Conservation (phyloP, 2,797 vertebrate genomes). For the Malurus splendens region DNA sequence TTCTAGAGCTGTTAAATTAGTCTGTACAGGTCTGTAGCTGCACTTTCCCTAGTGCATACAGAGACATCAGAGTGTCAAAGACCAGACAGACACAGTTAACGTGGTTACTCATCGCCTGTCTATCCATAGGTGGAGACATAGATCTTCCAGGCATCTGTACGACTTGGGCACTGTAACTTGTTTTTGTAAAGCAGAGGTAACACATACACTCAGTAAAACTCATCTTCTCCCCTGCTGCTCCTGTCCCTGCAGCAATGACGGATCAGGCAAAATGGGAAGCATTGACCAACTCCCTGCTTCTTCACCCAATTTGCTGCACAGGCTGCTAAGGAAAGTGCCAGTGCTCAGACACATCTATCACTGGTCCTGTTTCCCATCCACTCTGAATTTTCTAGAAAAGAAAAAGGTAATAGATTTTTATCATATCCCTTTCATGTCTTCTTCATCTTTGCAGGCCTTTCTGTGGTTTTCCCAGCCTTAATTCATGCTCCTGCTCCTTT, state of each 20-base stretch:
- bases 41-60: not conserved
- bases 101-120: not conserved
- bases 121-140: slow-evolving; percentile 16
- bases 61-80: not conserved
- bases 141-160: not conserved
- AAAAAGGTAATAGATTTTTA: not conserved
- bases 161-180: not conserved
- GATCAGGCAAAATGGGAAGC: not conserved
- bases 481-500: not conserved
- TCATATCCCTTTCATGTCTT: not conserved
- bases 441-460: not conserved
- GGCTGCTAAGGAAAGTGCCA: not conserved
- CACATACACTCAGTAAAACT: not conserved
- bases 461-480: not conserved
- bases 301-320: not conserved
- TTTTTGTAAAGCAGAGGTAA: not conserved
- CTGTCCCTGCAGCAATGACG: not conserved
- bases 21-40: not conserved
- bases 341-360: not conserved
- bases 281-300: not conserved
- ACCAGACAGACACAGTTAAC: not conserved
- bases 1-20: not conserved
- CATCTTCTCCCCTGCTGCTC: not conserved
- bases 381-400: not conserved
- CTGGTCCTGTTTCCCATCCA: not conserved